A percentile compares a stretch with the other conserved stretches of the same genome.
phyloP scores from a whole-genome alignment of 53 echinoderm and acorn worm species.

The Paracentrotus lividus region DNA sequence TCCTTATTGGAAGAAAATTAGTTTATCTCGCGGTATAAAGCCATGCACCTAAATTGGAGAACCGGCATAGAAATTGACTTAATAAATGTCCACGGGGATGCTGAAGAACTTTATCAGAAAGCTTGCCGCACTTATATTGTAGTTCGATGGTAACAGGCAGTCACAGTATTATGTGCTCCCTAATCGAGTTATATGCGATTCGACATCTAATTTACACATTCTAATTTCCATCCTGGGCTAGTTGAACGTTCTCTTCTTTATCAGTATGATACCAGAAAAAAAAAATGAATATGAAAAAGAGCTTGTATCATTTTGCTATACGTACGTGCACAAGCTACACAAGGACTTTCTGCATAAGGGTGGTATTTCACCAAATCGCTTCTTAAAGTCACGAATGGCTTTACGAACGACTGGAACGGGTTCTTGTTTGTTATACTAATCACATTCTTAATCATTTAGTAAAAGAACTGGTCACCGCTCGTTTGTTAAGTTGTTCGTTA shows the following conservation, averaged over 20 bases:
- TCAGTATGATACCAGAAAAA: not conserved
- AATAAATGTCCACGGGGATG: conserved; percentile 44
- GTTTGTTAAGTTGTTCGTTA: too few relatives aligned
- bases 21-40: conserved; percentile 40
- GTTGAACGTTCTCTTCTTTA: not conserved
- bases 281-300: too few relatives aligned
- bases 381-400: too few relatives aligned
- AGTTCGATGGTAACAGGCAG: conserved; percentile 29
- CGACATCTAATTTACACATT: conserved; percentile 49
- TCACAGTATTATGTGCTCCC: conserved; percentile 1
- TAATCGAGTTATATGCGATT: conserved; percentile 38
- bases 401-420: too few relatives aligned
- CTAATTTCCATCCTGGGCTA: conserved; percentile 6
- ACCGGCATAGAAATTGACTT: conserved; percentile 50
- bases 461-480: too few relatives aligned
- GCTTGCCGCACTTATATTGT: conserved; percentile 31
- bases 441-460: too few relatives aligned
- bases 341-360: too few relatives aligned
- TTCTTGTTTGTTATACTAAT: too few relatives aligned
- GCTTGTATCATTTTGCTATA: not conserved
- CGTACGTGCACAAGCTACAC: not conserved
- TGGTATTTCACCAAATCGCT: too few relatives aligned
- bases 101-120: conserved; percentile 39
- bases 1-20: conserved; percentile 48
- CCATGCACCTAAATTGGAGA: conserved; percentile 28